Evolutionary conservation across 2,888 invertebrate species (phyloP), one percentile per base, ranked within the genome.

Genomic region (Oscheius sp.): DNA sequence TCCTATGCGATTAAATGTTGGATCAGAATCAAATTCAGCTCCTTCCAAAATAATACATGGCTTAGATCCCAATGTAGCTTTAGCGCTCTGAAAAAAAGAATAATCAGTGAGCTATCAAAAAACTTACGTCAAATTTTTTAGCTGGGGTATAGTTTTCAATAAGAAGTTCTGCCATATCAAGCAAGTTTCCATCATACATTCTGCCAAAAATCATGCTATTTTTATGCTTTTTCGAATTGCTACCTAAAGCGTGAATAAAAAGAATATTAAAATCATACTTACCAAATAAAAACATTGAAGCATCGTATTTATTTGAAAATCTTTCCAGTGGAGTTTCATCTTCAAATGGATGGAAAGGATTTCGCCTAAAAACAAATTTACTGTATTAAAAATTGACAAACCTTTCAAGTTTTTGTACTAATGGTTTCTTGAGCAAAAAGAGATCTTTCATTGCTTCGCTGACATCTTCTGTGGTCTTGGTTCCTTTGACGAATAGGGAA

Each of bases 81-180:
- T 95, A 69, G 93, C 92, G 71, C 92, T 77, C 87, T 88, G 72
- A 76, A 81, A 73, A n/a, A 12, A 49, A 21, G 35, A 35, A 1
- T n/a, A 46, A 56, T n/a, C 16, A 70, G 21, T 6, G 12, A 1
- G 29, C 5, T 18, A 64, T 7, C 18, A 23, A 0, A 41, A 41
- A 43, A 49, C 69, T 49, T 59, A 85, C 87, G 16, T 85, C 82
- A 63, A 87, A 88, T n/a, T 81, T 77, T 6, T 69, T 74, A 12
- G 84, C 69, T 0, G 93, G 91, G 88, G 93, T 92, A 88, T 92
- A 96, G 70, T 93, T 92, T 69, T 94, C 94, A 25, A 98, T 92
- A 13, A 95, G 95, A 72, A 99, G 92, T 90, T 99, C 99, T 73
- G 95, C 92, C 96, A 99, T 96, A 88, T 99, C 99, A 72, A 99